Conservation (phyloP, 2,888 invertebrate genomes). For the Ochropacha duplaris region DNA sequence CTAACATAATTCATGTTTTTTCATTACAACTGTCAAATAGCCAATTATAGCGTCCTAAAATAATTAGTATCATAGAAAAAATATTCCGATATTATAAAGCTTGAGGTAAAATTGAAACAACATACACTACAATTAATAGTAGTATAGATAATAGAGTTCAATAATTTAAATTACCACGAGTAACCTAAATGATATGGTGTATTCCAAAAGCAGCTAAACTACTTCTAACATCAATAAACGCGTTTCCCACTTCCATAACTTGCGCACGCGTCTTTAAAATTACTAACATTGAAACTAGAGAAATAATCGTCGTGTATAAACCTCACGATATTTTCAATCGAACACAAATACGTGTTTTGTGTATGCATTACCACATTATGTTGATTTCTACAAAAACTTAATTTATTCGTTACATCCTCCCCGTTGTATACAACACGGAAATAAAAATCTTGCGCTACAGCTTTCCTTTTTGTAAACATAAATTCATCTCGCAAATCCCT, state of each 20-base stretch:
- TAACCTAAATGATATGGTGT: neutral
- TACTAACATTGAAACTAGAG: constrained; percentile 90
- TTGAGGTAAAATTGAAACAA: too few species aligned
- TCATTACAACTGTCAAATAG: too few species aligned
- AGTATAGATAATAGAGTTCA: too few species aligned
- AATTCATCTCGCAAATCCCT: constrained; percentile 72
- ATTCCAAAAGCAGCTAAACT: neutral
- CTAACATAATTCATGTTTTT: too few species aligned
- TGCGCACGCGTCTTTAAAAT: constrained; percentile 92
- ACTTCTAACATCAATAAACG: constrained; percentile 27
- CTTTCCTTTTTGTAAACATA: constrained; percentile 81
- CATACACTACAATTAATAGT: too few species aligned
- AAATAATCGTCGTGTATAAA: constrained; percentile 95
- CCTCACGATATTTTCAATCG: constrained; percentile 93
- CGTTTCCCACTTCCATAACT: constrained; percentile 59
- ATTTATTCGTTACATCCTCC: constrained; percentile 90
- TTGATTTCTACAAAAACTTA: constrained; percentile 89
- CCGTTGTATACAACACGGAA: constrained; percentile 94
- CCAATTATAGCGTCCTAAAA: too few species aligned
- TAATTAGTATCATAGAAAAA: too few species aligned
- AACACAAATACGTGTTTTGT: constrained; percentile 86
- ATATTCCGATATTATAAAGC: too few species aligned
- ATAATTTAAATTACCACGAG: too few species aligned
- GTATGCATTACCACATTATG: constrained; percentile 75
- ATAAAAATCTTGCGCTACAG: constrained; percentile 87